Base-by-base conservation (phyloP, 2,113 vertebrate genomes). In the Tichodroma muraria region DNA sequence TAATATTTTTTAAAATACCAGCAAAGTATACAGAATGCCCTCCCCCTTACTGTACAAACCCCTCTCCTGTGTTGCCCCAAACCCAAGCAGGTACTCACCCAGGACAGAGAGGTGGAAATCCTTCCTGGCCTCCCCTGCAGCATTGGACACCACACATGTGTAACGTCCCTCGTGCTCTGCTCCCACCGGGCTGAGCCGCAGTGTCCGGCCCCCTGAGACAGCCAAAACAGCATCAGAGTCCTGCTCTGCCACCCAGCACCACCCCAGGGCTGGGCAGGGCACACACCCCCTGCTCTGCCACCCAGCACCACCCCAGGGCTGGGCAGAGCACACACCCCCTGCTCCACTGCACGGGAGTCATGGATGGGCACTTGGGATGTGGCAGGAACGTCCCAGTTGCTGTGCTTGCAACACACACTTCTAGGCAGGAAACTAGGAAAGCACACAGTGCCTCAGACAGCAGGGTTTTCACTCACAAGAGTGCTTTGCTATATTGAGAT, bases 81-180 rank as follows among this genome's bases (percentile, higher is more conserved):
- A 20, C 21, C 37, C 1, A 0, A 11, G n/a, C 47, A 60, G 1
- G 6, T 42, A 95, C 93, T 96, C 98, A 99, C 99, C 98, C 42
- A 99, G 96, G 64, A 99, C 95, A 53, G 98, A 98, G 37, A 99
- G 98, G 42, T 98, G 89, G 95, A 99, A 99, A 85, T 96, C 94
- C 95, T 99, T 99, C 82, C 97, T 98, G 54, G 97, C 98, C 93
- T 99, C 98, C 65, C 99, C 99, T 37, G 98, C 99, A 50, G 97
- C 94, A 19, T 99, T 99, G 38, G 98, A 98, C 42, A 98, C 98
- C 5, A 99, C 83, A 44, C 99, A 99, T 3, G 98, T 98, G 45
- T 99, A 99, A 47, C 64, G 98, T 89, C 99, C 99, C 70, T 98
- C 97, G 35, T 99, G 98, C 24, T 98, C 98, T 3, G 86, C 79